A percentile compares a stretch with the other conserved stretches of the same genome.
Evolutionary conservation across 2,797 vertebrate species (phyloP).

Genomic region (Hylomyscus alleni): DNA sequence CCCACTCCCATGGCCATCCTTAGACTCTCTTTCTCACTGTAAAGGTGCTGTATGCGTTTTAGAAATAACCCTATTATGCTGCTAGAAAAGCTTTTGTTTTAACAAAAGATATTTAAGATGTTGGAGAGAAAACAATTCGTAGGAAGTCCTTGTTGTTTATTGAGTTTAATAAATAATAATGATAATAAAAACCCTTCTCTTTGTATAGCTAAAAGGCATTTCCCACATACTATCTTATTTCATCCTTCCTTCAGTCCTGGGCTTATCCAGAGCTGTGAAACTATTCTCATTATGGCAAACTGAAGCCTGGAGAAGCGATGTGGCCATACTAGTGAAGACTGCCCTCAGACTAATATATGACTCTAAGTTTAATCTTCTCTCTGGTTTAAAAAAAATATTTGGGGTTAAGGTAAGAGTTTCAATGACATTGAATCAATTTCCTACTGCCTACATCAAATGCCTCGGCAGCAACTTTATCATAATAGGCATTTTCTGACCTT

Average conservation of each 20-base stretch:
- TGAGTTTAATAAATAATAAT: constrained; percentile 51
- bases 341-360: not conserved
- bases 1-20: not conserved
- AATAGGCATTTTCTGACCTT: not conserved
- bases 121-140: constrained; percentile 47
- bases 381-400: not conserved
- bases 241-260: not conserved
- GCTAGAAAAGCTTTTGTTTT: constrained; percentile 32
- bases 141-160: constrained; percentile 53
- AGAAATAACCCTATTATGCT: constrained; percentile 52
- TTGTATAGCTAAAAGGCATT: constrained; percentile 41
- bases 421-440: not conserved
- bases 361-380: constrained; percentile 15
- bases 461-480: not conserved
- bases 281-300: constrained; percentile 40
- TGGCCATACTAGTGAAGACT: not conserved
- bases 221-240: not conserved
- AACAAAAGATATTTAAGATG: constrained; percentile 35
- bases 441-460: not conserved
- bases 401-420: not conserved
- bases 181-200: not conserved
- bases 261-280: not conserved
- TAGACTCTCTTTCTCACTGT: constrained; percentile 25
- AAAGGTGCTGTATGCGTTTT: constrained; percentile 52
- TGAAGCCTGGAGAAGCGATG: not conserved